phyloP scores from a whole-genome alignment of 2,888 invertebrate species.

The Netelia fuscicornis region DNA sequence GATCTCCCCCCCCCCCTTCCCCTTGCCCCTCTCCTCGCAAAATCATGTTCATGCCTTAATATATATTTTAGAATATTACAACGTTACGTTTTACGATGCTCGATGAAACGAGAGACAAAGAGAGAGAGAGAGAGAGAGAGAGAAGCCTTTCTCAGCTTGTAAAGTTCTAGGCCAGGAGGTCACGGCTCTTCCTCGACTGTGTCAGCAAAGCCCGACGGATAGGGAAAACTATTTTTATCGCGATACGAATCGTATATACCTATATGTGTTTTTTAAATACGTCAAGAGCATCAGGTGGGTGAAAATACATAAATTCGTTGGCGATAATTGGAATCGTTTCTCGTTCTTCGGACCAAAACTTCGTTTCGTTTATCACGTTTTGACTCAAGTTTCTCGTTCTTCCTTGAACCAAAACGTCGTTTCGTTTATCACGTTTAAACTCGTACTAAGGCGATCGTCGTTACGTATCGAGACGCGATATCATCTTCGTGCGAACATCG shows the following conservation, averaged over 20 bases:
- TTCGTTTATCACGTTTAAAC: slow-evolving; percentile 13
- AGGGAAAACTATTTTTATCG: slow-evolving; percentile 64
- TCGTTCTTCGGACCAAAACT: not conserved
- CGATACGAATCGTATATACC: slow-evolving; percentile 30
- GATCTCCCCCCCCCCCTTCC: slow-evolving; percentile 20
- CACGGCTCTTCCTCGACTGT: slow-evolving; percentile 53
- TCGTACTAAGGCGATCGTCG: not conserved
- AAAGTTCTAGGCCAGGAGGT: slow-evolving; percentile 70
- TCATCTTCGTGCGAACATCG: no score
- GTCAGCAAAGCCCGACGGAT: slow-evolving; percentile 27
- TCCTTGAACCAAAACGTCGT: not conserved
- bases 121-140: not conserved
- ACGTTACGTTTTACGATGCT: no score
- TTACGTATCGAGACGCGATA: no score
- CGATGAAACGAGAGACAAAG: not conserved
- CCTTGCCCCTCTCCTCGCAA: slow-evolving; percentile 23
- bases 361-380: no score
- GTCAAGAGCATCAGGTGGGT: slow-evolving; percentile 63
- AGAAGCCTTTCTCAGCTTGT: slow-evolving; percentile 11
- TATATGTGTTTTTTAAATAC: not conserved
- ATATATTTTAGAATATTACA: no score
- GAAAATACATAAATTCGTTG: not conserved
- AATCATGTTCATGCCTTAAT: not conserved
- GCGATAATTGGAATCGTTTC: not conserved
- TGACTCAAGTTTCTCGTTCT: no score